phyloP scores from a whole-genome alignment of 2,888 invertebrate genomes.

The Cheilosia vernalis region DNA sequence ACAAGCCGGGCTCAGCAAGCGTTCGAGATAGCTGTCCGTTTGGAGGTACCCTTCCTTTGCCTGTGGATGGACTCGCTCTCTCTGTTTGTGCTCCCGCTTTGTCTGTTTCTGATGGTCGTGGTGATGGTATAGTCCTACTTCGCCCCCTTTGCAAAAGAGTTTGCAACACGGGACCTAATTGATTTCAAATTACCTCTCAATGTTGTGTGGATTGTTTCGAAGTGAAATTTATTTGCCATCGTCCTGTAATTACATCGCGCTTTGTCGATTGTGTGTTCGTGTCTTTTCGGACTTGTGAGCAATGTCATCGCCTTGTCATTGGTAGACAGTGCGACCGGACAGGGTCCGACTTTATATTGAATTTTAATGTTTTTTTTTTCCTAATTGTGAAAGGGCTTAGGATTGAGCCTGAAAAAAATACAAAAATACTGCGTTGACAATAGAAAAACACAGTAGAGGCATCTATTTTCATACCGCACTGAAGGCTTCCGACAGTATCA shows the following conservation, averaged over 20 bases:
- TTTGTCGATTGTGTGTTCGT: conserved; percentile 65
- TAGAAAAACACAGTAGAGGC: no score
- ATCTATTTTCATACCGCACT: no score
- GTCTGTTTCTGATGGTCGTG: not conserved
- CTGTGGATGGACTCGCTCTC: conserved; percentile 24
- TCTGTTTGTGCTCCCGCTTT: conserved; percentile 14
- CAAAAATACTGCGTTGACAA: no score
- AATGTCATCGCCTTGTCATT: conserved; percentile 54
- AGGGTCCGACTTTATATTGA: not conserved
- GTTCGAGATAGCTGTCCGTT: conserved; percentile 55
- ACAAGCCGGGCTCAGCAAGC: conserved; percentile 47
- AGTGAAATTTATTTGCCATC: conserved; percentile 73
- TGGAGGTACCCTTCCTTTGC: conserved; percentile 7
- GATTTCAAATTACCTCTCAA: conserved; percentile 73
- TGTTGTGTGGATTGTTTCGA: conserved; percentile 63
- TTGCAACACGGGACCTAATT: conserved; percentile 71
- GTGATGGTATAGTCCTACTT: conserved; percentile 4
- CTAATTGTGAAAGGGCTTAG: no score
- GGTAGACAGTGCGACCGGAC: conserved; percentile 26
- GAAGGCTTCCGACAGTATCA: no score
- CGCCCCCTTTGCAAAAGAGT: conserved; percentile 24
- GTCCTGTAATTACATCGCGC: conserved; percentile 72
- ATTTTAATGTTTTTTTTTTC: not conserved
- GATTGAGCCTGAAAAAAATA: no score
- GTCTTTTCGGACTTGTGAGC: conserved; percentile 51